Conservation (phyloP, 92 coral and sea anemone genomes). For the Pocillopora grandis region DNA sequence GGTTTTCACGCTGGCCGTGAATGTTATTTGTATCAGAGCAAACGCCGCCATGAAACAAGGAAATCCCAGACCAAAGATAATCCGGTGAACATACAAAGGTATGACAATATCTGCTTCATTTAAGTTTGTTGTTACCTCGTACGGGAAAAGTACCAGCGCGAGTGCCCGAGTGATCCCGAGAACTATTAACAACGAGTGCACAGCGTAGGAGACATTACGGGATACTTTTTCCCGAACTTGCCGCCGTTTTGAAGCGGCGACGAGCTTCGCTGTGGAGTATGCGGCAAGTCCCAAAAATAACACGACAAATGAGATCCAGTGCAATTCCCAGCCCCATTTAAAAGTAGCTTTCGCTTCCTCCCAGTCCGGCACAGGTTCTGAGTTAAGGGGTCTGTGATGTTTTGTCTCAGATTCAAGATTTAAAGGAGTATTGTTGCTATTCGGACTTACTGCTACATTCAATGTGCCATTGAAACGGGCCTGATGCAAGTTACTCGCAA, state of each 20-base stretch:
- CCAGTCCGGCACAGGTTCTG: constrained; percentile 60
- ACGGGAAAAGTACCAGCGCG: constrained; percentile 56
- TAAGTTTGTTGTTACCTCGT: constrained; percentile 44
- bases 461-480: neutral
- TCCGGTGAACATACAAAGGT: constrained; percentile 41
- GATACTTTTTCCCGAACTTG: constrained; percentile 54
- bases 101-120: constrained; percentile 36
- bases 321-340: constrained; percentile 64
- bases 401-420: neutral
- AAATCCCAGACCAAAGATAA: constrained; percentile 70
- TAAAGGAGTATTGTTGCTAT: neutral
- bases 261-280: constrained; percentile 45
- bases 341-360: constrained; percentile 35
- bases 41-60: constrained; percentile 83
- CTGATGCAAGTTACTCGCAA: neutral
- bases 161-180: constrained; percentile 69
- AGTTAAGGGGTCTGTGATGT: constrained; percentile 4
- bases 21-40: constrained; percentile 68
- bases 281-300: constrained; percentile 50
- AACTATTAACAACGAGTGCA: constrained; percentile 49
- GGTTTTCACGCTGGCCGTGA: constrained; percentile 60
- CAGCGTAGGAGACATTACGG: constrained; percentile 49
- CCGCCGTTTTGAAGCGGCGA: constrained; percentile 25
- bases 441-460: constrained; percentile 6
- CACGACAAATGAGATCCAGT: constrained; percentile 45